phyloP scores from a whole-genome alignment of 2,797 vertebrate genomes.

The Coccyzus lansbergi region DNA sequence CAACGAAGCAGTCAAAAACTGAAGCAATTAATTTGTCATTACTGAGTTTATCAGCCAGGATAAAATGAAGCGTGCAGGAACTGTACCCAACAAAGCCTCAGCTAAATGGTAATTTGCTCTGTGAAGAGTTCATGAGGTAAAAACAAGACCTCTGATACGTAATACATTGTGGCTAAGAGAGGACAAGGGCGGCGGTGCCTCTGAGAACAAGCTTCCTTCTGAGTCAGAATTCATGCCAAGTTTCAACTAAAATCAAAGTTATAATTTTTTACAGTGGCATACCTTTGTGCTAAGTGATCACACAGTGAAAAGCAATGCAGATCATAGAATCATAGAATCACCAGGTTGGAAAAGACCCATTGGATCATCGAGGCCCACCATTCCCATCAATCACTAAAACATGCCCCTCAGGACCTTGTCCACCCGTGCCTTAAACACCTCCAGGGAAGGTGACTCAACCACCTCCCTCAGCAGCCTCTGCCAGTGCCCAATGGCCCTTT shows the following conservation, averaged over 20 bases:
- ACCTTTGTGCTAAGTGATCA: background rate
- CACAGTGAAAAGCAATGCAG: background rate
- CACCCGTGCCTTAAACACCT: too few relatives aligned
- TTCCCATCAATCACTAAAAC: too few relatives aligned
- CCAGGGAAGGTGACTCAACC: too few relatives aligned
- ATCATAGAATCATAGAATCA: too few relatives aligned
- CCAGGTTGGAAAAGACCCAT: too few relatives aligned
- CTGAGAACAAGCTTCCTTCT: background rate
- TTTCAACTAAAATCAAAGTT: background rate
- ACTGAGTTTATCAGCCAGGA: conserved; percentile 32
- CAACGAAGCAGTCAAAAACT: conserved; percentile 37
- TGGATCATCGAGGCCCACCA: too few relatives aligned
- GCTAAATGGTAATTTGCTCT: conserved; percentile 66
- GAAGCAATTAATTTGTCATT: conserved; percentile 61
- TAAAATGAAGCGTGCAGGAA: conserved; percentile 39
- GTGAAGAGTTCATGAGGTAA: conserved; percentile 58
- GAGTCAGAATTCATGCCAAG: background rate
- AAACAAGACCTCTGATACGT: conserved; percentile 55
- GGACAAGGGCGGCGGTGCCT: background rate
- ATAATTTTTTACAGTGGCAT: background rate
- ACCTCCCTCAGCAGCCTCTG: too few relatives aligned
- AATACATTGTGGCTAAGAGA: background rate
- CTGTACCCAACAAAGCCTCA: conserved; percentile 25
- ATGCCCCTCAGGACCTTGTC: too few relatives aligned
- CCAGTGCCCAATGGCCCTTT: too few relatives aligned